Percentiles rank a stretch among this genome's conserved stretches.
Evolutionary conservation across 2,797 vertebrate genomes (phyloP).

Genomic region (Neosilurus mollespiculum): DNA sequence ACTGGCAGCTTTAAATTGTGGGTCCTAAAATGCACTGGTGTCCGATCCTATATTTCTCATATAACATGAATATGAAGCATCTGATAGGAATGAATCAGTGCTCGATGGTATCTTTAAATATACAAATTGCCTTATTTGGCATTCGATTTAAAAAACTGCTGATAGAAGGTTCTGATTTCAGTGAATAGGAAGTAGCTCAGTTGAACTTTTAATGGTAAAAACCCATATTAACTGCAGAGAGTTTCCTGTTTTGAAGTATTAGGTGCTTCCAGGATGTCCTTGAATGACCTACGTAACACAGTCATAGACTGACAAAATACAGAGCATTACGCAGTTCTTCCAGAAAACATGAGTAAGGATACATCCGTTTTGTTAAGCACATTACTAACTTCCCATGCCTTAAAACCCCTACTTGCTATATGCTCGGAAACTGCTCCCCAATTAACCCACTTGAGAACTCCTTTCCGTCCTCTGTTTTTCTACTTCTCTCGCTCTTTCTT

Average conservation of each 20-base stretch:
- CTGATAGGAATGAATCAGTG: not conserved
- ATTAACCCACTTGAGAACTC: slow-evolving; percentile 16
- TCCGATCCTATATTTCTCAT: not conserved
- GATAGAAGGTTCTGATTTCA: not conserved
- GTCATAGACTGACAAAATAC: slow-evolving; percentile 30
- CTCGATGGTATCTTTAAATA: not conserved
- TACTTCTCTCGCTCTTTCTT: not conserved
- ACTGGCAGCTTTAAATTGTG: not conserved
- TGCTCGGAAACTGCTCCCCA: slow-evolving; percentile 1
- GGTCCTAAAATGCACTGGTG: not conserved
- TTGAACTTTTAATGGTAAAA: not conserved
- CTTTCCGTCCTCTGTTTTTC: not conserved
- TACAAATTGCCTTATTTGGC: too few species aligned
- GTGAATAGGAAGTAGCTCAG: slow-evolving; percentile 11
- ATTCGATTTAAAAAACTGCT: not conserved
- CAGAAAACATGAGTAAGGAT: slow-evolving; percentile 51
- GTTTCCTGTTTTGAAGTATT: slow-evolving; percentile 20
- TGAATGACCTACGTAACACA: slow-evolving; percentile 22
- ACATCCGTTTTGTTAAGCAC: slow-evolving; percentile 16
- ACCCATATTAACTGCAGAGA: not conserved
- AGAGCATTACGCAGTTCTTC: slow-evolving; percentile 52
- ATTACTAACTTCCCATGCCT: slow-evolving; percentile 39
- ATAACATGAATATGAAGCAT: not conserved
- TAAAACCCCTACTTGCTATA: slow-evolving; percentile 1
- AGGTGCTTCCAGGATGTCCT: slow-evolving; percentile 34